These are phyloP conservation scores for Allygus modestus DNA, from an alignment of 2,888 invertebrate species.

Conservation along the genomic window DNA sequence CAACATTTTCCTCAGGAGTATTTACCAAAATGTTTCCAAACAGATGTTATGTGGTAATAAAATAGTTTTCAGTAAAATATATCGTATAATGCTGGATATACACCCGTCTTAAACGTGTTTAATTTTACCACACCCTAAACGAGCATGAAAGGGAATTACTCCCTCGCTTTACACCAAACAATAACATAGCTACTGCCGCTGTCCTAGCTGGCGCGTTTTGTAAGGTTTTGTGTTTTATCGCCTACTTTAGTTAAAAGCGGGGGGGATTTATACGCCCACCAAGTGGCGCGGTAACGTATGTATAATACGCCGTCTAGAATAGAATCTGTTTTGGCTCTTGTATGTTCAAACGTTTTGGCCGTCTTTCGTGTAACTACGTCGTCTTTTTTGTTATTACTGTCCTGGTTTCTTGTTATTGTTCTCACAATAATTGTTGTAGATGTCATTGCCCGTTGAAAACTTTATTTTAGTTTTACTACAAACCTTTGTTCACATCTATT, in stretches of 20 bases:
- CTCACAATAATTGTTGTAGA: too few relatives aligned
- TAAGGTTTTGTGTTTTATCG: neutral
- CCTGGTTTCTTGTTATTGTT: neutral
- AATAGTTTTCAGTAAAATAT: too few relatives aligned
- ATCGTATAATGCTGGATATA: too few relatives aligned
- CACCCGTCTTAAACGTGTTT: too few relatives aligned
- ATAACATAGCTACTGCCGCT: neutral
- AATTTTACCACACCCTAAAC: too few relatives aligned
- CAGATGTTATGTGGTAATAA: too few relatives aligned
- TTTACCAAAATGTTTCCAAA: too few relatives aligned
- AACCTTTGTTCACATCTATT: too few relatives aligned
- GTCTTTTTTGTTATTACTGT: neutral
- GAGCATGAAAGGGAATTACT: too few relatives aligned
- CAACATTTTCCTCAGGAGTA: too few relatives aligned
- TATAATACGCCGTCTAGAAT: neutral
- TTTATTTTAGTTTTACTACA: too few relatives aligned
- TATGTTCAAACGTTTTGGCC: neutral
- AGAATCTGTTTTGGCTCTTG: constrained; percentile 15
- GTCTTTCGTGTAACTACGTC: neutral
- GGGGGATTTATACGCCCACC: neutral
- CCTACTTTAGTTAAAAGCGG: constrained; percentile 15
- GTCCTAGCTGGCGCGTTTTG: neutral
- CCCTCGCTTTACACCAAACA: neutral
- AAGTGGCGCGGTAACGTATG: neutral
- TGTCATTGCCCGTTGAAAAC: too few relatives aligned